Percentiles rank a stretch among this genome's conserved stretches.
Conservation (phyloP, 2,888 invertebrate genomes). For the Idaea aversata region DNA sequence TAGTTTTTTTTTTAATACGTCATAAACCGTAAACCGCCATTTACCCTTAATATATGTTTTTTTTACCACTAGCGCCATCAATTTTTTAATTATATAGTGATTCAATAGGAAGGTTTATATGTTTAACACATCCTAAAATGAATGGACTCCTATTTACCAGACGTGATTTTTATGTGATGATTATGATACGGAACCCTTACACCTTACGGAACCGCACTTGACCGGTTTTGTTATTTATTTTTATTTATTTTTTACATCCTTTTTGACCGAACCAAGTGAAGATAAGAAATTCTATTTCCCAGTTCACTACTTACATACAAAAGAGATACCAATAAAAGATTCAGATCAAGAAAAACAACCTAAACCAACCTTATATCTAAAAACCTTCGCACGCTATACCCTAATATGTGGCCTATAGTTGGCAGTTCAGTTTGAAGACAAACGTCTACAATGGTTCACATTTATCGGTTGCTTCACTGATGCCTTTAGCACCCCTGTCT, state of each 20-base stretch:
- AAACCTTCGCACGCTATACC: background rate
- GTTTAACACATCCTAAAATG: too few relatives aligned
- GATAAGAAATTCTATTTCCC: slow-evolving; percentile 14
- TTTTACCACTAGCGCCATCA: too few relatives aligned
- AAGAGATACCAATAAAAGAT: background rate
- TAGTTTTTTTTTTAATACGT: too few relatives aligned
- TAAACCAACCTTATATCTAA: background rate
- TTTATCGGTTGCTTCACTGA: background rate
- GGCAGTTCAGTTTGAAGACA: background rate
- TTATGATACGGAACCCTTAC: too few relatives aligned
- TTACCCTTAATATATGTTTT: too few relatives aligned
- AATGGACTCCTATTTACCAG: too few relatives aligned
- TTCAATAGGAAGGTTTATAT: too few relatives aligned
- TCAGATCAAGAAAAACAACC: background rate
- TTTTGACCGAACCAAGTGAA: background rate
- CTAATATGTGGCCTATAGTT: background rate
- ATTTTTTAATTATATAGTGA: too few relatives aligned
- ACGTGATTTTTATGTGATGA: too few relatives aligned
- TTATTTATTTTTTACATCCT: background rate
- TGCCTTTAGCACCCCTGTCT: background rate
- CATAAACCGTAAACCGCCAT: too few relatives aligned
- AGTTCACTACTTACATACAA: slow-evolving; percentile 16
- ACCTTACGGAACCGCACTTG: too few relatives aligned
- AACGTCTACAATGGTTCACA: background rate
- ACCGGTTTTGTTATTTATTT: too few relatives aligned